phyloP scores from a whole-genome alignment of 2,888 invertebrate species.

The Lathronympha strigana region DNA sequence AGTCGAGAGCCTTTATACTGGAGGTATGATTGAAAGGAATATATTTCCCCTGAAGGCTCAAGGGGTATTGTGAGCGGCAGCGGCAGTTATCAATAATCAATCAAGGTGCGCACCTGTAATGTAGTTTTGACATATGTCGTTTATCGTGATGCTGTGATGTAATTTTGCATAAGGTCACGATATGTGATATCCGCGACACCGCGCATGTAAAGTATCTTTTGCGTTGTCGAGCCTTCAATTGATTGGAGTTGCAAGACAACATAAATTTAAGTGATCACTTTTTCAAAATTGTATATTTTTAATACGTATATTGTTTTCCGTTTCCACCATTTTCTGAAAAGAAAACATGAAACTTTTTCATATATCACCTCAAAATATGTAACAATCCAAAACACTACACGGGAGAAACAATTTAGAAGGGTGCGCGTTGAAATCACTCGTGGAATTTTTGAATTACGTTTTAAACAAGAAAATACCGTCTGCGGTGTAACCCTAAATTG shows the following conservation, averaged over 20 bases:
- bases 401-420: conserved; percentile 25
- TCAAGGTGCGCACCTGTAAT: conserved; percentile 28
- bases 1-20: not conserved
- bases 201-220: too few species aligned
- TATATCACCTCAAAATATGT: not conserved
- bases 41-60: conserved; percentile 22
- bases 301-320: too few species aligned
- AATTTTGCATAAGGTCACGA: not conserved
- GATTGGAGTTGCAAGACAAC: too few species aligned
- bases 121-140: conserved; percentile 39
- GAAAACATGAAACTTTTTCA: not conserved
- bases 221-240: too few species aligned
- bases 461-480: conserved; percentile 27
- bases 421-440: conserved; percentile 15
- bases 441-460: conserved; percentile 37
- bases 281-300: too few species aligned
- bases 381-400: not conserved
- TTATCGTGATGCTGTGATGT: not conserved
- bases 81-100: conserved; percentile 16
- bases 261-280: too few species aligned
- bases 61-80: conserved; percentile 19
- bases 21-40: conserved; percentile 26
- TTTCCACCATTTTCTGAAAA: too few species aligned
- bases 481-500: conserved; percentile 35
- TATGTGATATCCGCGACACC: too few species aligned